Conservation (phyloP, 2,888 invertebrate genomes). For the Torymus auratus region DNA sequence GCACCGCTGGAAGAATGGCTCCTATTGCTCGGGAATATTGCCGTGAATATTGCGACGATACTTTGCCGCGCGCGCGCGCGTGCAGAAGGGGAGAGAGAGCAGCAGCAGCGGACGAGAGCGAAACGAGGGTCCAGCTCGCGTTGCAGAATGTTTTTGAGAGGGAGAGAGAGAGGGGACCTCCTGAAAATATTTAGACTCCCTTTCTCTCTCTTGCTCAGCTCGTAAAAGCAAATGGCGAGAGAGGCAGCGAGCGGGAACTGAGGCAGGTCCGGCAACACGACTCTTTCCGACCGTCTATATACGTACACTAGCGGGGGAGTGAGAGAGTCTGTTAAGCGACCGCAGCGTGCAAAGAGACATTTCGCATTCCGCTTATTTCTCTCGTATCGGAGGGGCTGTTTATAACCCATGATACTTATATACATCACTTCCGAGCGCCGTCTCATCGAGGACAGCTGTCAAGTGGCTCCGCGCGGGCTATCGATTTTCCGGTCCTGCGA, state of each 20-base stretch:
- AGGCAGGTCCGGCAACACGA: background rate
- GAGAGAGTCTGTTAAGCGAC: constrained; percentile 22
- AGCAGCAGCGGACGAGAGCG: background rate
- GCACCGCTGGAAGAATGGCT: constrained; percentile 62
- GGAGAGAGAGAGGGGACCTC: constrained; percentile 33
- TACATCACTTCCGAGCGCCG: constrained; percentile 14
- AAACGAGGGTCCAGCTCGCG: constrained; percentile 40
- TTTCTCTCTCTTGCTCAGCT: constrained; percentile 56
- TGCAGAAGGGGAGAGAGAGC: constrained; percentile 7
- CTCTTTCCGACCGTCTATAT: background rate
- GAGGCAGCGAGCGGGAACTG: background rate
- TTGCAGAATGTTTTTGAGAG: constrained; percentile 27
- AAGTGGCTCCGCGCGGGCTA: background rate
- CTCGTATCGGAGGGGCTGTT: constrained; percentile 13
- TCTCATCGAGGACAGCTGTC: background rate
- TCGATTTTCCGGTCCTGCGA: constrained; percentile 44
- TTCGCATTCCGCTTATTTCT: constrained; percentile 32
- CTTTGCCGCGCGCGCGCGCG: constrained; percentile 16
- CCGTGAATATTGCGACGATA: constrained; percentile 64
- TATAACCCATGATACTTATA: constrained; percentile 37
- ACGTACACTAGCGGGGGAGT: background rate
- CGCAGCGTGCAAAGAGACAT: background rate
- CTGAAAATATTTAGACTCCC: constrained; percentile 66
- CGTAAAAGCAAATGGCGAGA: constrained; percentile 70
- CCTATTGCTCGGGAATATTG: constrained; percentile 65